These are phyloP conservation scores for Emmelina monodactyla DNA, from an alignment of 2,888 invertebrate species.

Conservation along the genomic window DNA sequence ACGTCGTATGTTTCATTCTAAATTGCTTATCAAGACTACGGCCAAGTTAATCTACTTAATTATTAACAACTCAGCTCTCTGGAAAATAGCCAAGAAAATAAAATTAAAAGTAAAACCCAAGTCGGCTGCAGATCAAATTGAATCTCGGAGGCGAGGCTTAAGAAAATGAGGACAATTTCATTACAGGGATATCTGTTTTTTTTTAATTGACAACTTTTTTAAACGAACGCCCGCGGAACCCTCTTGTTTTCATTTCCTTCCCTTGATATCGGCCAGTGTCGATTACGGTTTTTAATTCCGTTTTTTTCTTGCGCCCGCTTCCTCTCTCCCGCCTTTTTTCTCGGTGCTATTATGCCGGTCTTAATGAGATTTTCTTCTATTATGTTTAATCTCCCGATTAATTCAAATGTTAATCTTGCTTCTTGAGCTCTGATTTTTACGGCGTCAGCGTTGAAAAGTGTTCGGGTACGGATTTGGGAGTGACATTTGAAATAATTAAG, in stretches of 20 bases:
- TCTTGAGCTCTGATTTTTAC: constrained; percentile 55
- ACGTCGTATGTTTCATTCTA: background rate
- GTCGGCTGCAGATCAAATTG: constrained; percentile 63
- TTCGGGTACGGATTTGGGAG: constrained; percentile 38
- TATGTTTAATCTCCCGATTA: constrained; percentile 67
- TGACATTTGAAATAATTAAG: constrained; percentile 55
- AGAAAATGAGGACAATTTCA: constrained; percentile 63
- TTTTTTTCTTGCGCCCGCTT: constrained; percentile 59
- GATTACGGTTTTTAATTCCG: constrained; percentile 66
- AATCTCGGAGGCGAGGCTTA: constrained; percentile 52
- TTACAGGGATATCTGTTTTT: constrained; percentile 52
- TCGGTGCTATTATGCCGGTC: constrained; percentile 59
- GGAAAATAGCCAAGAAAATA: constrained; percentile 28
- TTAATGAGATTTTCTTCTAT: constrained; percentile 68
- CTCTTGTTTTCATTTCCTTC: constrained; percentile 45
- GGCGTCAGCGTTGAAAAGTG: constrained; percentile 42
- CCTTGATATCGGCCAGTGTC: constrained; percentile 51
- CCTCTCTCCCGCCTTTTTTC: constrained; percentile 50
- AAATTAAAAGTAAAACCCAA: constrained; percentile 50
- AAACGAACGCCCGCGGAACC: constrained; percentile 16
- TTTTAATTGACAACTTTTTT: constrained; percentile 61
- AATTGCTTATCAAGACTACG: background rate
- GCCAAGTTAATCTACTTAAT: background rate
- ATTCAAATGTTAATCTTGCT: constrained; percentile 63
- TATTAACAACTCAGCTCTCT: constrained; percentile 1